Evolutionary conservation across 2,113 vertebrate species (phyloP), one percentile per base, ranked within the genome.

Genomic region (Sinocyclocheilus grahami): DNA sequence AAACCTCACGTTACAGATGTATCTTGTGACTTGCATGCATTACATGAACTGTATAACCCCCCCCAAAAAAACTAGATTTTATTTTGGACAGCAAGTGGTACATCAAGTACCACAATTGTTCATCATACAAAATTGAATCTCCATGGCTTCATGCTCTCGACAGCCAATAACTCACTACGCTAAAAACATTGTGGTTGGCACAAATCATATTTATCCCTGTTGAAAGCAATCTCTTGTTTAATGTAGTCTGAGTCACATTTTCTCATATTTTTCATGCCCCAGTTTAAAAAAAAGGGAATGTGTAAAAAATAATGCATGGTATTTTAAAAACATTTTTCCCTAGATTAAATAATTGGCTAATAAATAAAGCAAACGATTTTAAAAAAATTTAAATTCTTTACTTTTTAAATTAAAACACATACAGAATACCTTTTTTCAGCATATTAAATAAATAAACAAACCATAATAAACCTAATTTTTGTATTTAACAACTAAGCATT

Each of bases 1-100:
- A 24, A n/a, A 75, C 10, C 39, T 75, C 37, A 39, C 39, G 60
- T 48, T 63, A 81, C 58, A 42, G 87, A 96, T 95, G 87, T 22
- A 14, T 16, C 4, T 42, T 63, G 37, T 81, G 37, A 27, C 60
- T 18, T 46, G 24, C 11, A 39, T 46, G 22, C 37, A 81, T 24
- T 22, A 62, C 11, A 39, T 6, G 7, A 20, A 71, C 30, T 71
- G 30, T 71, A 33, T 33, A 10, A 37, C 0, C 33, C 33, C 33
- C 33, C 33, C 33, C 33, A 1, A 90, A 20, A 55, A 55, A 18
- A 16, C 6, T 24, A 78, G n/a, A 55, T 37, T 42, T 72, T 4
- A 78, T 27, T 53, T 58, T 37, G 27, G 53, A 78, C 30, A 58
- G 27, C 51, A 58, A 78, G 48, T 58, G 53, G 42, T 27, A 24